Evolutionary conservation across 2,797 vertebrate species (phyloP).

Genomic region (Adelosebastes latens): DNA sequence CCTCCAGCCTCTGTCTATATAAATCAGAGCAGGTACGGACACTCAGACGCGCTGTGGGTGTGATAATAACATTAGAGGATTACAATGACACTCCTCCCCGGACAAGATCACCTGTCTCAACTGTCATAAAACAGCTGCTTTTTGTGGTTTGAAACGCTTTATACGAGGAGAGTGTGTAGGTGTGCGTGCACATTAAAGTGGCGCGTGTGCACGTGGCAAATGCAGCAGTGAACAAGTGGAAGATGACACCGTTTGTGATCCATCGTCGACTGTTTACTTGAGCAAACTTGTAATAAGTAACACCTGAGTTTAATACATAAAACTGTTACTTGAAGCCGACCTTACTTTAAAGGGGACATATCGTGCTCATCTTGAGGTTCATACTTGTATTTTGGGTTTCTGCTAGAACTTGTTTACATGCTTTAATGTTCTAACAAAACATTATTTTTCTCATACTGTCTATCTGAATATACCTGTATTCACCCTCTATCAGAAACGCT

Average conservation of each 20-base stretch:
- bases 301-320: background rate
- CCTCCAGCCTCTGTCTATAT: conserved; percentile 53
- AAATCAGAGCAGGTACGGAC: conserved; percentile 78
- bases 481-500: no score
- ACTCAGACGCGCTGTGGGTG: conserved; percentile 72
- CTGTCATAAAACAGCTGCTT: conserved; percentile 72
- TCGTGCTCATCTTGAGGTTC: no score
- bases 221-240: conserved; percentile 9
- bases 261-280: background rate
- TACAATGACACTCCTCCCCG: conserved; percentile 74
- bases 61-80: conserved; percentile 80
- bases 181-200: conserved; percentile 4
- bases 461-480: no score
- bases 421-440: no score
- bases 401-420: no score
- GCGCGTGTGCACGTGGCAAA: conserved; percentile 1
- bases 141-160: conserved; percentile 57
- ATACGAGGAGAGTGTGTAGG: conserved; percentile 34
- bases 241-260: background rate
- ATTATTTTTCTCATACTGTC: no score
- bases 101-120: conserved; percentile 77
- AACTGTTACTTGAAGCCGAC: background rate
- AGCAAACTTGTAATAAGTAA: background rate
- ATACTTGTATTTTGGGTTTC: no score
- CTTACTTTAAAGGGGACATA: background rate